Conservation (phyloP, 2,113 vertebrate species). For the Centropus bengalensis region DNA sequence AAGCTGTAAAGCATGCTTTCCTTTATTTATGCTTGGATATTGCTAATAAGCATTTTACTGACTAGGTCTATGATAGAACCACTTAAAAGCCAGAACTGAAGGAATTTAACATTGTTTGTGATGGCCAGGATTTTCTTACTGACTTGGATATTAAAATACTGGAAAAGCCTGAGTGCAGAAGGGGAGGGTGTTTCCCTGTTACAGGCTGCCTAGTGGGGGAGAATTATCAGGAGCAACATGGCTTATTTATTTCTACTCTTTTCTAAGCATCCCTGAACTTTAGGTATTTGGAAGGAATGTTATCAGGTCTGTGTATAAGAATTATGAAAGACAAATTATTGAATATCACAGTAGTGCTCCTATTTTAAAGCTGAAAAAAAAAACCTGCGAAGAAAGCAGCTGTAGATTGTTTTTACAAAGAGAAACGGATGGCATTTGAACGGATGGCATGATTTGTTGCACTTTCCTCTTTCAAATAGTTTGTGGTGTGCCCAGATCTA, state of each 20-base stretch:
- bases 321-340: neutral
- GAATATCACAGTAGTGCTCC: neutral
- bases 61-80: neutral
- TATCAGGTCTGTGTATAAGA: neutral
- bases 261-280: neutral
- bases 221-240: neutral
- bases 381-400: conserved; percentile 23
- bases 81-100: neutral
- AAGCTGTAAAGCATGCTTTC: neutral
- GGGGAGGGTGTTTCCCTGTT: neutral
- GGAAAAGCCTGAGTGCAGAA: neutral
- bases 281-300: neutral
- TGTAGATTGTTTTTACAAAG: conserved; percentile 44
- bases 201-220: neutral
- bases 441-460: conserved; percentile 53
- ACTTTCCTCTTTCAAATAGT: conserved; percentile 21
- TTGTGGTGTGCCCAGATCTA: conserved; percentile 36
- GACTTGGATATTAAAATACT: neutral
- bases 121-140: neutral
- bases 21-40: neutral
- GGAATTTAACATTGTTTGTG: neutral
- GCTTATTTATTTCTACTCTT: neutral
- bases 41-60: neutral
- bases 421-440: conserved; percentile 59
- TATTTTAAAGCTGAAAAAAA: conserved; percentile 3